Base-by-base conservation (phyloP, 2,888 invertebrate species). In the Nomada fucata region DNA sequence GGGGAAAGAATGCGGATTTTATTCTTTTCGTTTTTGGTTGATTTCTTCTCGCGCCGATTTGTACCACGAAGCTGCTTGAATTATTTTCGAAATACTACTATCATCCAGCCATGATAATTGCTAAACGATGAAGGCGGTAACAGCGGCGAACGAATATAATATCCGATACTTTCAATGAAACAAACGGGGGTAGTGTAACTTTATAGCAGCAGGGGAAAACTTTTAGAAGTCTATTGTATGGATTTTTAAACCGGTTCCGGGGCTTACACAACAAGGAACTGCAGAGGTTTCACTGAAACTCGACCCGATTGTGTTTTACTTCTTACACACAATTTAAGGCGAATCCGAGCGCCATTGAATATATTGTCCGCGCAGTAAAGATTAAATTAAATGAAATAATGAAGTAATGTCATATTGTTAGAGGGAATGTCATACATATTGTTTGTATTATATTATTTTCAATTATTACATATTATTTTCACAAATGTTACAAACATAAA, bases 221-320 rank as follows among this genome's bases (percentile, higher is more conserved):
- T 44, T 23, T 23, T 52, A 4, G 23, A 61, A 36, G 63, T 44
- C 57, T n/a, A 59, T 71, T 53, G 64, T 60, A 53, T 36, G 70
- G 78, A 64, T 64, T 79, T 77, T 70, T 64, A 52, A 77, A 77
- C 70, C 44, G 78, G 36, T 70, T 59, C 52, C 11, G 15, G 29
- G 29, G 29, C 52, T 57, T 64, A 52, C 60, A 13, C 36, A 47
- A 44, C 53, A 18, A 42, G 59, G 13, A 50, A 55, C 13, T 69
- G 61, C 63, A 57, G 42, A 50, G 79, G 79, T 76, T 79, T 79
- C 76, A 47, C 11, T 52, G 76, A 76, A 76, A 79, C 50, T 50
- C 13, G 63, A 76, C 52, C 23, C 69, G 57, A 23, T 55, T 20
- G 13, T 5, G n/a, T 76, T 36, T 63, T 42, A 11, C 50, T 63